phyloP scores from a whole-genome alignment of 1,140 invertebrate genomes.

The Trachymyrmex septentrionalis region DNA sequence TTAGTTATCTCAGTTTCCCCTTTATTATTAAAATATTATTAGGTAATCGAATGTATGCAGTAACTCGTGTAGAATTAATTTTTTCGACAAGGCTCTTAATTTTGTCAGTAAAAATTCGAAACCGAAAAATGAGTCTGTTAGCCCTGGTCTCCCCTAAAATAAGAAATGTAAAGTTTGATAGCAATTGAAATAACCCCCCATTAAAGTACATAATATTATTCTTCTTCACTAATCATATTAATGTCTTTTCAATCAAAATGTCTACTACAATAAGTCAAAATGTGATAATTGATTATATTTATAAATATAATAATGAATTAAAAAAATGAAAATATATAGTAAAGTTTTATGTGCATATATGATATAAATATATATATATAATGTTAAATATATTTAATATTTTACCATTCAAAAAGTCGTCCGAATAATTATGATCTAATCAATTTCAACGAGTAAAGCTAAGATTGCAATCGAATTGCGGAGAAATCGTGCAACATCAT shows the following conservation, averaged over 20 bases:
- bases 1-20: no score
- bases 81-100: no score
- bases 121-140: no score
- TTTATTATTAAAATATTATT: no score
- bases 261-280: neutral
- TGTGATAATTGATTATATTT: neutral
- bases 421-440: neutral
- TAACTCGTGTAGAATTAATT: no score
- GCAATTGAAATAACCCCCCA: neutral
- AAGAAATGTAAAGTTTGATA: slow-evolving; percentile 1
- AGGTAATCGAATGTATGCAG: no score
- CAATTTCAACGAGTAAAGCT: neutral
- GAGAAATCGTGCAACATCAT: neutral
- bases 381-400: neutral
- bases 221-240: neutral
- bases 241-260: neutral
- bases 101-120: no score
- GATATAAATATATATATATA: neutral
- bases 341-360: neutral
- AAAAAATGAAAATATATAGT: neutral
- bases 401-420: neutral
- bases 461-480: neutral
- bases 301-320: neutral
- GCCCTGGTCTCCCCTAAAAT: no score
- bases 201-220: neutral